phyloP scores from a whole-genome alignment of 1,140 invertebrate species.

The Sitodiplosis mosellana region DNA sequence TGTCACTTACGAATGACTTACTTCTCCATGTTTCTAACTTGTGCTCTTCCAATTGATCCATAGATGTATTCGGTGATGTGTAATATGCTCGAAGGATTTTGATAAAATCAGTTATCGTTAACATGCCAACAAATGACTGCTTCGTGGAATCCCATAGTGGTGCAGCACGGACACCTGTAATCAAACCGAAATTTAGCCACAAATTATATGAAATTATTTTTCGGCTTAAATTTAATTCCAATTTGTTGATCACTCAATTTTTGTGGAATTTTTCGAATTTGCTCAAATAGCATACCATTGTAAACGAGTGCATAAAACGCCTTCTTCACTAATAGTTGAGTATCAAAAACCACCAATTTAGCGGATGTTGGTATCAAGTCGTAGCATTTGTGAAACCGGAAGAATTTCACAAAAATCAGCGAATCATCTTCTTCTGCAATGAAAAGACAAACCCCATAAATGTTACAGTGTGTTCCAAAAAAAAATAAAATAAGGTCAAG shows the following conservation, averaged over 20 bases:
- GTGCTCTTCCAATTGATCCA: conserved; percentile 96
- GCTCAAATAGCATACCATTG: conserved; percentile 54
- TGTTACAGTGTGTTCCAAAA: too few relatives aligned
- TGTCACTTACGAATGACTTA: conserved; percentile 25
- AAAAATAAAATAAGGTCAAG: too few relatives aligned
- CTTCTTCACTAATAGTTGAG: conserved; percentile 95
- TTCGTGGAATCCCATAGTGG: conserved; percentile 88
- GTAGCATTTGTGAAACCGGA: conserved; percentile 98
- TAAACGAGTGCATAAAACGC: conserved; percentile 97
- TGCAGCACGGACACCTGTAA: conserved; percentile 78
- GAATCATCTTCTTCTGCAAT: conserved; percentile 90
- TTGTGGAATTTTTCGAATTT: neutral
- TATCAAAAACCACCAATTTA: conserved; percentile 98
- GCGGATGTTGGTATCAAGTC: conserved; percentile 98
- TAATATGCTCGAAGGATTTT: conserved; percentile 97
- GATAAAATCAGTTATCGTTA: conserved; percentile 99
- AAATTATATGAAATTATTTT: too few relatives aligned
- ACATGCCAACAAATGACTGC: conserved; percentile 90
- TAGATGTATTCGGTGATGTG: conserved; percentile 72
- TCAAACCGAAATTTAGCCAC: neutral
- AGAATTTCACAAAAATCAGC: conserved; percentile 95
- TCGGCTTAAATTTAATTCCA: too few relatives aligned
- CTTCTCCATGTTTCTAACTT: conserved; percentile 89
- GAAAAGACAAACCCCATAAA: conserved; percentile 19
- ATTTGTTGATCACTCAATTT: neutral